Evolutionary conservation across 2,113 vertebrate species (phyloP).

Genomic region (Oreotrochilus melanogaster): DNA sequence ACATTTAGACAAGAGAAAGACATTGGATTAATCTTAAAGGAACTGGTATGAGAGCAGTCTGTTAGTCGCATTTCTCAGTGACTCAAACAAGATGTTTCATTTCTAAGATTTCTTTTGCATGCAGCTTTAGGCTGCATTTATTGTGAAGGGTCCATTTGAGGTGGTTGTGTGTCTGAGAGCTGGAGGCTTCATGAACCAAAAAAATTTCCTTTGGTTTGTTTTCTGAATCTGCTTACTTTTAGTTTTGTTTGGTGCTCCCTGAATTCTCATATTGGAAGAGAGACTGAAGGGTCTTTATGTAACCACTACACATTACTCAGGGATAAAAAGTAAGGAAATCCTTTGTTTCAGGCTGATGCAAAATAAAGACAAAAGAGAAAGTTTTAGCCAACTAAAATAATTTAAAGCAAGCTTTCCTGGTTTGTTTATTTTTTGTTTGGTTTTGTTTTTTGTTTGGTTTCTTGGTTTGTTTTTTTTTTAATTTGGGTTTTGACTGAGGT

Average conservation of each 20-base stretch:
- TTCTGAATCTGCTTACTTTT: not conserved
- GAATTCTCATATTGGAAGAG: not conserved
- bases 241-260: not conserved
- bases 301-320: not conserved
- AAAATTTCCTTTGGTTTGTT: not conserved
- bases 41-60: not conserved
- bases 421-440: fast-evolving
- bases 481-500: not conserved
- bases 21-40: not conserved
- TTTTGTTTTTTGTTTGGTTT: no score
- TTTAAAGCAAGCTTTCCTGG: not conserved
- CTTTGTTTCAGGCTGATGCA: not conserved
- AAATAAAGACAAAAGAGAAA: not conserved
- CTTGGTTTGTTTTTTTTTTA: no score
- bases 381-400: not conserved
- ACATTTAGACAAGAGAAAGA: not conserved
- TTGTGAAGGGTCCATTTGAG: not conserved
- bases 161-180: not conserved
- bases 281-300: not conserved
- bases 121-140: not conserved
- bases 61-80: not conserved
- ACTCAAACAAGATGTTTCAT: not conserved
- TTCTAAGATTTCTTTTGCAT: not conserved
- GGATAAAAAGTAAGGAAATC: not conserved
- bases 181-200: not conserved